Percentiles rank a stretch among this genome's conserved stretches.
Conservation (phyloP, 2,888 invertebrate genomes). For the Hofmannophila pseudospretella region DNA sequence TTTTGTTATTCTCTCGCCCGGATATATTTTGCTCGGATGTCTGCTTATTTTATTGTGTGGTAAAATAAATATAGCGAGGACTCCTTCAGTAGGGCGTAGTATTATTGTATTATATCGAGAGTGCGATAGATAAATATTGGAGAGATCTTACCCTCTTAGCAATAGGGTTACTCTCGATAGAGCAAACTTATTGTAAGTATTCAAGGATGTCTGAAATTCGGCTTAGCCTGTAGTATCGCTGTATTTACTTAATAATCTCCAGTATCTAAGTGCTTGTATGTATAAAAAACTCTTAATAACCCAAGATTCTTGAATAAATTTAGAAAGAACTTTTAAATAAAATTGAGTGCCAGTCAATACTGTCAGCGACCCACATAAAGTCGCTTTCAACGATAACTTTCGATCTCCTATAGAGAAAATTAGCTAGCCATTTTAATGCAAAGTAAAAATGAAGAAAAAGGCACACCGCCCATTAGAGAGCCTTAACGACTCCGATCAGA, state of each 20-base stretch:
- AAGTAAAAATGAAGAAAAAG: constrained; percentile 56
- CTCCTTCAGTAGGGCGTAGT: constrained; percentile 19
- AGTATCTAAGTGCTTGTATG: too few relatives aligned
- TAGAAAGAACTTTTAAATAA: background rate
- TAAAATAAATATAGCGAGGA: constrained; percentile 35
- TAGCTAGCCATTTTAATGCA: constrained; percentile 50
- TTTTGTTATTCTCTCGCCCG: constrained; percentile 28
- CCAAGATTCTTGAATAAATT: background rate
- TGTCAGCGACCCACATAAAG: constrained; percentile 2
- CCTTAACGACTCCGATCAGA: constrained; percentile 64
- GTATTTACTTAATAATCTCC: too few relatives aligned
- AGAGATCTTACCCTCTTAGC: constrained; percentile 3
- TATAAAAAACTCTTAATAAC: too few relatives aligned
- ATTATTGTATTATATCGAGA: constrained; percentile 32
- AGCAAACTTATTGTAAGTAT: background rate
- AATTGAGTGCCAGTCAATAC: background rate
- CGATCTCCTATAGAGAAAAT: constrained; percentile 46
- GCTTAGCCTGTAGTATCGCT: too few relatives aligned
- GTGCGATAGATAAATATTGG: constrained; percentile 14
- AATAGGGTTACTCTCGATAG: background rate
- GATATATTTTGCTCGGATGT: constrained; percentile 24
- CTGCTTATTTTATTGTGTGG: constrained; percentile 36
- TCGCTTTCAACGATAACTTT: constrained; percentile 22
- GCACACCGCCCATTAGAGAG: constrained; percentile 57
- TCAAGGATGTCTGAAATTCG: background rate